Base-by-base conservation (phyloP, 2,888 invertebrate genomes). In the Erynnis tages region DNA sequence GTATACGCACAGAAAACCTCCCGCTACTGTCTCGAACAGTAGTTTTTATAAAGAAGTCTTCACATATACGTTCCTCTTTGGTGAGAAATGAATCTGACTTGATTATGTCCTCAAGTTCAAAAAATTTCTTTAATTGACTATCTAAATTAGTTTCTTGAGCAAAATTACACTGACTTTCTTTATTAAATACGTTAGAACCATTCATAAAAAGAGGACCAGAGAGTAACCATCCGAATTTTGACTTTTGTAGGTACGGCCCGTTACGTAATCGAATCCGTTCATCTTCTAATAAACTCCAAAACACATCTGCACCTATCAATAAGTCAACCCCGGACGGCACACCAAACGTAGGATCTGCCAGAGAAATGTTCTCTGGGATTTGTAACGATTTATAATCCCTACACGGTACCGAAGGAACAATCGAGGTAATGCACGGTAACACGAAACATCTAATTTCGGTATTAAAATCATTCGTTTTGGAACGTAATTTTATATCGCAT, bases 201-300 rank as follows among this genome's bases (percentile, higher is more conserved):
- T 23, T 23, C 21, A 7, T 23, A 23, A 6, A 23, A 23, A 23
- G 4, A 23, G 27, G 6, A 6, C 57, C 61, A 5, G 59, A 54
- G 13, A 59, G 47, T 4, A 57, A 38, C 61, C 61, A 61, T 8
- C 61, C 61, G n/a, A 61, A 49, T 40, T 50, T 58, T n/a, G 58
- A 44, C n/a, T 57, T 54, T 40, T 58, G 59, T 30, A 61, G 19
- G 13, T 38, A 57, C 1, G 59, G 59, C 8, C 59, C 59, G 21
- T 32, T 54, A 37, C 13, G 19, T 34, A 59, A 43, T 5, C 55
- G 54, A 6, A 34, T 56, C 54, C 35, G 23, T 29, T 53, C 56
- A 8, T 47, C 43, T 6, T 32, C 11, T 53, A 61, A 49, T 7
- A 61, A 32, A 5, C 54, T 54, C 58, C 59, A 59, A 25, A 61